A percentile compares a stretch with the other conserved stretches of the same genome.
phyloP scores from a whole-genome alignment of 1,140 invertebrate genomes.

The Heterodera schachtii region DNA sequence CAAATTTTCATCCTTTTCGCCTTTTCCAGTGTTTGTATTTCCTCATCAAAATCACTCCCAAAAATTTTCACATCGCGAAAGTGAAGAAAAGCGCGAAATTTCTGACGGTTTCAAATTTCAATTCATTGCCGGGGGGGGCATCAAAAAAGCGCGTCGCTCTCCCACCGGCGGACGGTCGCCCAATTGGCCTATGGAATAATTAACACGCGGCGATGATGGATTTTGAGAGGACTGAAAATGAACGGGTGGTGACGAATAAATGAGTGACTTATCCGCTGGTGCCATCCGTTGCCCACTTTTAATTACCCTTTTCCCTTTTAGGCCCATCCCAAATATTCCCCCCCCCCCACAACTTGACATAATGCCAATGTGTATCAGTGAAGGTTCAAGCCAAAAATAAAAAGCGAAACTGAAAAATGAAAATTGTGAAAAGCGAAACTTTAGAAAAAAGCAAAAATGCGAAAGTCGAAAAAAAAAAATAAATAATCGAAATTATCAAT shows the following conservation, averaged over 20 bases:
- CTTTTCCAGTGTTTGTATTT: background rate
- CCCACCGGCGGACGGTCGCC: no score
- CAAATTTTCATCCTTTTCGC: background rate
- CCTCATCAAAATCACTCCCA: background rate
- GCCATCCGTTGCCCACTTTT: background rate
- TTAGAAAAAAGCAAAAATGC: no score
- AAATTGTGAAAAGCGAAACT: no score
- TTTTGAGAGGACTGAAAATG: background rate
- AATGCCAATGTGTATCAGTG: no score
- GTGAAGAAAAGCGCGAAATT: background rate
- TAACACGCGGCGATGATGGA: background rate
- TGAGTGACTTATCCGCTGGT: background rate
- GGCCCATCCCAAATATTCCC: no score
- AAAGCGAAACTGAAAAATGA: no score
- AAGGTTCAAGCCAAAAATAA: no score
- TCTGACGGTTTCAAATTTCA: background rate
- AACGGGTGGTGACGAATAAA: no score
- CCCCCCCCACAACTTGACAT: no score
- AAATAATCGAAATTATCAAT: no score
- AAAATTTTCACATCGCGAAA: background rate
- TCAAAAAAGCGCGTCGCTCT: background rate
- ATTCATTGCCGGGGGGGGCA: background rate
- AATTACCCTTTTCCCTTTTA: background rate
- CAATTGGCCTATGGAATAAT: background rate
- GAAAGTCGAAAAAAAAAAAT: no score